Base-by-base conservation (phyloP, 2,113 vertebrate species). In the Tor tambroides region DNA sequence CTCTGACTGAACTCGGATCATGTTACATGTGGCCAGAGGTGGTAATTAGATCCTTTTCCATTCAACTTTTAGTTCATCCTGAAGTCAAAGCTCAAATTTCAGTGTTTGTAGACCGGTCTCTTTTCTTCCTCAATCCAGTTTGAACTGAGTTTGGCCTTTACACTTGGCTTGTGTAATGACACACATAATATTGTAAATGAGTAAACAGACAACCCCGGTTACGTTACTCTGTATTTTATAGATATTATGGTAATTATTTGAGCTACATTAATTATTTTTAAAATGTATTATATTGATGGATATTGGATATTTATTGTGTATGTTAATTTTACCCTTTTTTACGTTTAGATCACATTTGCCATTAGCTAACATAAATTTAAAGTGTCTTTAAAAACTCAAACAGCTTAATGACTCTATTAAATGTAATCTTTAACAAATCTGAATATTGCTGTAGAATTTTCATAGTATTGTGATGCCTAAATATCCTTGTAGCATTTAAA, bases 71-170 rank as follows among this genome's bases (percentile, higher is more conserved):
- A 77, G 54, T 80, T 89, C 54, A 69, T 76, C 84, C 38, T 80
- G 67, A 79, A 80, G 49, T 83, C 51, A n/a, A n/a, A 71, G 67
- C 46, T 89, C 90, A 77, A 61, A 71, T 90, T 90, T 86, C 84
- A 79, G 75, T 26, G n/a, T 38, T 26, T 69, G 61, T 79, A 74
- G 43, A 26, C 19, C 43, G 6, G n/a, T 30, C 17, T 59, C 28
- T 46, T 86, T 83, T 30, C 41, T 63, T 30, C 11, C 56, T 41
- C 61, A 41, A 9, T 83, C 74, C 49, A n/a, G n/a, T 87, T 84
- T 79, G 35, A 67, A 82, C 71, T 77, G 32, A 67, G 15, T 63
- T 78, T 56, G 80, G 59, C 80, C n/a, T 77, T 84, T 28, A 69
- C 43, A 30, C 17, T 61, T 49, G 15, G 41, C 10, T 83, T 23